Percentiles rank a stretch among this genome's conserved stretches.
These are phyloP conservation scores for Ptyas mucosa DNA, from an alignment of 2,113 vertebrate genomes.

Conservation along the genomic window DNA sequence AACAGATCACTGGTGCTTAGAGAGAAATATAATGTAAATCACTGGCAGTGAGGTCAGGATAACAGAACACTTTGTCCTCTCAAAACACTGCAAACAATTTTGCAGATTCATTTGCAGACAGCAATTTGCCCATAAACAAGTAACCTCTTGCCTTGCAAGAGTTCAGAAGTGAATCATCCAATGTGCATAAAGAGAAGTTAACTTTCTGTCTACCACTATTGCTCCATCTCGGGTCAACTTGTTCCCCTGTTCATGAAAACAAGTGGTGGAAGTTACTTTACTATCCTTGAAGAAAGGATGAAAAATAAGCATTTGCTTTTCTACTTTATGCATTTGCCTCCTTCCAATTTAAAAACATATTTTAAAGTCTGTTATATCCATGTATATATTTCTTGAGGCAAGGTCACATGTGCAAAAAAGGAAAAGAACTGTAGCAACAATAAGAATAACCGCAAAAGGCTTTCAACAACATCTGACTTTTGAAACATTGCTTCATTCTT, in stretches of 20 bases:
- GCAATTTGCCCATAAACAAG: background rate
- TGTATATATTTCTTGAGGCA: too few species aligned
- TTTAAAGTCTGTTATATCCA: background rate
- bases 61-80: background rate
- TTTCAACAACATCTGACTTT: conserved; percentile 44
- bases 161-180: background rate
- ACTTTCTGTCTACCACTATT: background rate
- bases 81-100: background rate
- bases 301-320: accelerated
- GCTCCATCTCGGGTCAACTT: background rate
- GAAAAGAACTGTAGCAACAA: background rate
- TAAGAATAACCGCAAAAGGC: conserved; percentile 12
- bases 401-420: background rate
- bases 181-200: background rate
- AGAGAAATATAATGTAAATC: background rate
- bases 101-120: background rate
- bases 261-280: background rate
- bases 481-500: conserved; percentile 45
- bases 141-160: background rate
- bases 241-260: background rate
- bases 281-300: background rate
- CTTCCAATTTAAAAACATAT: background rate
- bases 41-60: background rate
- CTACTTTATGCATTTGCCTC: background rate
- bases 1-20: background rate